A percentile compares a stretch with the other conserved stretches of the same genome.
Conservation (phyloP, 2,113 vertebrate genomes). For the Globicephala melas region DNA sequence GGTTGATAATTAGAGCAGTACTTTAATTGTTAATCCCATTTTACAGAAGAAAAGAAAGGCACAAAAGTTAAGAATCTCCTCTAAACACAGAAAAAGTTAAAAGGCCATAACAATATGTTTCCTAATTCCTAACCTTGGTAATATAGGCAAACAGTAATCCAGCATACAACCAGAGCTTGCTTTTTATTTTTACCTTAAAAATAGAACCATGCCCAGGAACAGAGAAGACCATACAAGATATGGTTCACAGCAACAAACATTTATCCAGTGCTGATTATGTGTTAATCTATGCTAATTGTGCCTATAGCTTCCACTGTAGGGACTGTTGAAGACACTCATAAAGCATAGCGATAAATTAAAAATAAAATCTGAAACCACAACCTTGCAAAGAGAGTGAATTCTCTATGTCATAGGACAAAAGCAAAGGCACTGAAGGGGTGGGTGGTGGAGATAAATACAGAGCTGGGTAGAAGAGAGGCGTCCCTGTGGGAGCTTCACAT, state of each 20-base stretch:
- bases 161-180: background rate
- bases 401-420: background rate
- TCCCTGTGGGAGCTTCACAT: constrained; percentile 45
- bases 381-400: constrained; percentile 50
- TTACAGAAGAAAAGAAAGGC: constrained; percentile 39
- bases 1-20: background rate
- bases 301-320: background rate
- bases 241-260: background rate
- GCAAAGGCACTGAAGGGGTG: background rate
- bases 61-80: background rate
- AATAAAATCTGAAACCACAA: constrained; percentile 42
- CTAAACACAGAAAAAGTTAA: background rate
- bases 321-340: background rate
- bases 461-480: background rate
- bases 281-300: background rate
- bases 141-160: background rate
- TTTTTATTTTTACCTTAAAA: constrained; percentile 7
- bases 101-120: constrained; percentile 20
- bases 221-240: constrained; percentile 18
- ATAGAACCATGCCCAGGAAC: background rate
- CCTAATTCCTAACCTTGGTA: constrained; percentile 12
- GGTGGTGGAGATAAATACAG: background rate
- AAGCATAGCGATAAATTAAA: background rate
- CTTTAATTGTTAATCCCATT: constrained; percentile 12
- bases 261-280: constrained; percentile 3